phyloP scores from a whole-genome alignment of 2,888 invertebrate species.

The Andrena hattorfiana region DNA sequence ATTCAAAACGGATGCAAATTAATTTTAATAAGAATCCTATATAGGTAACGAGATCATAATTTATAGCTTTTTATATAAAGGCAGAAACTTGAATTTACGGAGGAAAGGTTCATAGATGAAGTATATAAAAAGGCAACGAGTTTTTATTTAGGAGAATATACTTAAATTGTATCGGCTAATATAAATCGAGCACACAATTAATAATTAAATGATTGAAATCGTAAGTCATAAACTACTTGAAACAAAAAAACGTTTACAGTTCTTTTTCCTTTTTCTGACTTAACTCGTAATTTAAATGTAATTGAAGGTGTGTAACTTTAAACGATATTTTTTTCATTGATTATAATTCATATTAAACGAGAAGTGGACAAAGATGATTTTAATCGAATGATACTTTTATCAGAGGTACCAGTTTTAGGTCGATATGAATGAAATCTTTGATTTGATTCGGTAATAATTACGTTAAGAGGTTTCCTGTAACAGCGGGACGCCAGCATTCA shows the following conservation, averaged over 20 bases:
- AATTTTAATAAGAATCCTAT: constrained; percentile 12
- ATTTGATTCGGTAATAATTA: constrained; percentile 14
- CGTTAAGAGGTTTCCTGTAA: constrained; percentile 8
- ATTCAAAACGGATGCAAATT: neutral
- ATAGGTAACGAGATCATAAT: constrained; percentile 12
- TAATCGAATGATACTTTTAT: neutral
- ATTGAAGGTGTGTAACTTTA: neutral
- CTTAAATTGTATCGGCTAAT: constrained; percentile 16
- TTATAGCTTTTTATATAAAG: constrained; percentile 46
- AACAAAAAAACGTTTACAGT: neutral
- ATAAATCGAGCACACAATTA: constrained; percentile 11
- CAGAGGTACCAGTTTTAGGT: neutral
- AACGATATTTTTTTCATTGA: neutral
- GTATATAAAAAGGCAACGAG: constrained; percentile 10
- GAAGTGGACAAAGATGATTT: neutral
- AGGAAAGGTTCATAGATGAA: constrained; percentile 5
- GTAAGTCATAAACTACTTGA: constrained; percentile 8
- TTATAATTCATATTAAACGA: neutral
- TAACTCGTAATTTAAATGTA: neutral
- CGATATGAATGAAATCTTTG: neutral
- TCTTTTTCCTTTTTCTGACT: neutral
- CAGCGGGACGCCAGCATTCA: constrained; percentile 1
- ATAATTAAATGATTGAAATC: neutral
- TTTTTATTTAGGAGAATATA: constrained; percentile 17
- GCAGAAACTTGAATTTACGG: constrained; percentile 12